Evolutionary conservation across 1,140 invertebrate genomes (phyloP), one percentile per base, ranked within the genome.

Genomic region (Hyphantria cunea): DNA sequence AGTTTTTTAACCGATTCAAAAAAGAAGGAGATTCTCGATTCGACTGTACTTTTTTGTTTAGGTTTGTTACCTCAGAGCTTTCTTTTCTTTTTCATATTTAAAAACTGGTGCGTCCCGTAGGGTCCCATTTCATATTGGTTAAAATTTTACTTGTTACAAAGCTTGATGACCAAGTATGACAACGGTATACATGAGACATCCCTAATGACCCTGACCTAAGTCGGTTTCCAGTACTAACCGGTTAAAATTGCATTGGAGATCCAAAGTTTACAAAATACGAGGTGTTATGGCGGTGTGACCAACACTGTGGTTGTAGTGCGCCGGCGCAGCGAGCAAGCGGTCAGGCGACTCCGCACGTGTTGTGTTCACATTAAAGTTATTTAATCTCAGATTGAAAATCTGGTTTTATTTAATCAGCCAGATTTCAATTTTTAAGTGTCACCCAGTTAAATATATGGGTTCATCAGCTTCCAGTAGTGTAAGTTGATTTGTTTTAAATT

Each of bases 241-340:
- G 58, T 63, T 47, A 41, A 47, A 61, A 45, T 52, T 60, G 49
- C 58, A 68, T 15, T 44, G 44, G 44, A 41, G 44, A 58, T 42
- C 17, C 17, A 25, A 25, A 55, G 75, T 80, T 80, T 80, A 70
- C 68, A 69, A 78, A 78, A 80, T 64, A 80, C 47, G 65, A 72
- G 73, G 68, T 73, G 45, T 68, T 68, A 68, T 71, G 50, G 45
- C 31, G 39, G 48, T 37, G 41, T 9, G n/a, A n/a, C 31, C 17
- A 25, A 25, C 41, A n/a, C 48, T 37, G 9, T 42, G 48, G 32
- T n/a, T 32, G 44, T 47, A 70, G 63, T 68, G 64, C 54, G 67
- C 52, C 50, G 10, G 53, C 58, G 47, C 42, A 56, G 53, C 53
- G 33, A 52, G 44, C 12, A 32, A 52, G 55, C 56, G 47, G 49